phyloP scores from a whole-genome alignment of 2,113 vertebrate genomes.

The Synchiropus splendidus region DNA sequence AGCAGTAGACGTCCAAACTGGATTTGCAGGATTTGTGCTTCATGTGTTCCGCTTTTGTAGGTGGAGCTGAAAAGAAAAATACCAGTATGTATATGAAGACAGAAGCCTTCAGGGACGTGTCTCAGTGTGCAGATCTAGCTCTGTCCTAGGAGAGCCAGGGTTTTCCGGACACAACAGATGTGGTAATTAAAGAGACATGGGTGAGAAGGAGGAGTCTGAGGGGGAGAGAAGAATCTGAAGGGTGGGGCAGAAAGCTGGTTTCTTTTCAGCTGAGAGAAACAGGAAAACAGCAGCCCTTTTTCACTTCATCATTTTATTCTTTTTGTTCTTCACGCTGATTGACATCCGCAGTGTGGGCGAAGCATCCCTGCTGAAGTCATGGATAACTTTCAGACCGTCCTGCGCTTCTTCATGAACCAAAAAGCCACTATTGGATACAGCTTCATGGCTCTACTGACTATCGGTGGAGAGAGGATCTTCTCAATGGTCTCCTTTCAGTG shows the following conservation, averaged over 20 bases:
- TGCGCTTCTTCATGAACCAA: slow-evolving; percentile 76
- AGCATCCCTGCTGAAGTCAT: slow-evolving; percentile 43
- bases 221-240: slow-evolving; percentile 2
- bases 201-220: slow-evolving; percentile 24
- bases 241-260: slow-evolving; percentile 26
- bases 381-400: slow-evolving; percentile 75
- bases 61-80: neutral
- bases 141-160: neutral
- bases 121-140: neutral
- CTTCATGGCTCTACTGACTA: slow-evolving; percentile 81
- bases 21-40: slow-evolving; percentile 11
- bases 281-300: slow-evolving; percentile 2
- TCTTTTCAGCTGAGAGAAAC: slow-evolving; percentile 9
- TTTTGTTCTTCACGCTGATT: neutral
- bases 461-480: slow-evolving; percentile 82
- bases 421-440: slow-evolving; percentile 86
- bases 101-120: neutral
- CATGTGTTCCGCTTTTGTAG: too few relatives aligned
- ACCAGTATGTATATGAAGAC: too few relatives aligned
- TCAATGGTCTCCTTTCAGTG: slow-evolving; percentile 87
- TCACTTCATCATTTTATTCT: neutral
- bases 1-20: slow-evolving; percentile 5
- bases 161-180: neutral
- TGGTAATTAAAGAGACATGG: neutral
- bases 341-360: neutral